Evolutionary conservation across 2,888 invertebrate genomes (phyloP), one percentile per base, ranked within the genome.

Genomic region (Parnassius orleans): DNA sequence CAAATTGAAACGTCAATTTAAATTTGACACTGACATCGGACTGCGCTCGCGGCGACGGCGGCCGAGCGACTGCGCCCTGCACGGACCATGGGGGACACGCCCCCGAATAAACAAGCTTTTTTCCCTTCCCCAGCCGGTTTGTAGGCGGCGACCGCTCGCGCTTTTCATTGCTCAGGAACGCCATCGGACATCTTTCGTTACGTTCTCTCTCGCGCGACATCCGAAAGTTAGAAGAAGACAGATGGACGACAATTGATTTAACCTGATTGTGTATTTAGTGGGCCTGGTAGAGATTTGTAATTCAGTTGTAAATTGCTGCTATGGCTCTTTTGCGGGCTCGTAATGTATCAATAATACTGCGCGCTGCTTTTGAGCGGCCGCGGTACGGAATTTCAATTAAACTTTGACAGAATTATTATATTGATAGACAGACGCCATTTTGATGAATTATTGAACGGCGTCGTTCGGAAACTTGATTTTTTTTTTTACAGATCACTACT

Each of bases 331-430:
- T 75, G 85, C 86, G 80, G 72, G 74, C 70, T 81, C 84, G 81
- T 91, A 91, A 90, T 90, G 90, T 91, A 89, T 91, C 90, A 90
- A 91, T 90, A 90, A 85, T 86, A 85, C 74, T 77, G 81, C 78
- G 76, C 75, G 73, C 60, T 68, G 79, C 83, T 85, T 83, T 83
- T 80, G 76, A 72, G 67, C 76, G 76, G 70, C 68, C 71, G 72
- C 74, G 69, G 76, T 79, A 78, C 81, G 78, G 89, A 90, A 89
- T 87, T 88, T 86, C 89, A 89, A 90, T 90, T 91, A 85, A 83
- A 85, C 72, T 84, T 86, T 90, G 90, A 91, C 90, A 87, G 90
- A 83, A 89, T 89, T 91, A 91, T 91, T 90, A 87, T 85, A 84
- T 84, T 86, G 87, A 89, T 88, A 86, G 87, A 85, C 83, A 71